Evolutionary conservation across 2,113 vertebrate species (phyloP), one percentile per base, ranked within the genome.

Genomic region (Lamprologus callipterus): DNA sequence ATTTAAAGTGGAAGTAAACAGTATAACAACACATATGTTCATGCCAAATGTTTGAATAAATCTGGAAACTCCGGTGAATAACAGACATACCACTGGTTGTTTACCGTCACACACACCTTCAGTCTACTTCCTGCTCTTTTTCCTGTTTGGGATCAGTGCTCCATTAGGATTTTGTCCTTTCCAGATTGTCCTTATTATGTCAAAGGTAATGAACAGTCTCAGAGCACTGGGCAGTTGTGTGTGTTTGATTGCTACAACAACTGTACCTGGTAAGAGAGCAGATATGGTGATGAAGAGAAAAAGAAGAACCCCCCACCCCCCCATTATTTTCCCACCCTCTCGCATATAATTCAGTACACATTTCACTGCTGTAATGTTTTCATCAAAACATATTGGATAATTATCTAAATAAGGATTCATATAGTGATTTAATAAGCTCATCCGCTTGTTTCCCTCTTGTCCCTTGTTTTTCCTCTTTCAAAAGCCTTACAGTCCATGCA

Each of bases 161-260:
- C 33, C 65, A 70, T 70, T 23, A 75, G 26, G 47, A 81, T 75
- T 85, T 91, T 42, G 26, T 75, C 11, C 23, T 58, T 87, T 63
- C 83, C 93, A 92, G 83, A 79, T 33, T 84, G 84, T 37, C 78
- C 81, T 89, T 85, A 91, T 90, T 88, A 81, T 84, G 70, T 68
- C 81, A 82, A 83, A 82, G 82, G n/a, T 85, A 91, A 90, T 57
- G 88, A 85, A 33, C 33, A 54, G 75, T 17, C 42, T 68, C 80
- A 85, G 60, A 63, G n/a, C n/a, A 26, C 28, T 21, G 9, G 7
- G 2, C 5, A 14, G 58, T 13, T 88, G 45, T 86, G 85, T 89
- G 80, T 49, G 70, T 49, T 49, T 84, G 51, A 87, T 83, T 55
- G 51, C 78, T 87, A 49, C 31, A 81, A 14, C 86, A 93, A 87